Percentiles rank a stretch among this genome's conserved stretches.
These are phyloP conservation scores for Metopia argyrocephala DNA, from an alignment of 2,888 invertebrate species.

Conservation along the genomic window DNA sequence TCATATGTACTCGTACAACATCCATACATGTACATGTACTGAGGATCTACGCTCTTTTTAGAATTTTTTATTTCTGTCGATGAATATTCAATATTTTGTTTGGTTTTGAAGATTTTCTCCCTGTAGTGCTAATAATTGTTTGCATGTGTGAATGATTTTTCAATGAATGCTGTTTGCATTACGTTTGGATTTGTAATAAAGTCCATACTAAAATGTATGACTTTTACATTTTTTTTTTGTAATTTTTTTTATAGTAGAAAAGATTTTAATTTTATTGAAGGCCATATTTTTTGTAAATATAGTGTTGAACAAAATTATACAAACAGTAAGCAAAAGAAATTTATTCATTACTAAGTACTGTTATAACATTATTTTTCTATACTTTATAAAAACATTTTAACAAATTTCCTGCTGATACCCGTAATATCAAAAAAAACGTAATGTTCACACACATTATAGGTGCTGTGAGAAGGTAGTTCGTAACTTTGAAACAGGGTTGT, in stretches of 20 bases:
- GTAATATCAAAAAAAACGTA: too few species aligned
- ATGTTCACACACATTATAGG: too few species aligned
- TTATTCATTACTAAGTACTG: too few species aligned
- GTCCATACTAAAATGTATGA: constrained; percentile 52
- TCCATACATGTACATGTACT: background rate
- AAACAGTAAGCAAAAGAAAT: too few species aligned
- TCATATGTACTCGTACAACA: background rate
- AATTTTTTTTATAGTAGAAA: constrained; percentile 11
- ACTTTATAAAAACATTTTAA: too few species aligned
- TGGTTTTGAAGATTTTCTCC: background rate
- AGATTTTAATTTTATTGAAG: constrained; percentile 14
- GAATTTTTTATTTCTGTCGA: background rate
- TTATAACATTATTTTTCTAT: too few species aligned
- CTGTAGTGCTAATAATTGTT: background rate
- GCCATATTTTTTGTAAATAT: constrained; percentile 10
- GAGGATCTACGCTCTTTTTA: background rate
- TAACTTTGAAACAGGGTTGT: too few species aligned
- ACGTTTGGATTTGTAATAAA: constrained; percentile 49
- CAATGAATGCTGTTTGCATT: constrained; percentile 32
- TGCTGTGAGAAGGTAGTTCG: too few species aligned
- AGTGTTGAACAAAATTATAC: too few species aligned
- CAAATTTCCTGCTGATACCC: too few species aligned
- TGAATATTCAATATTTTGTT: background rate
- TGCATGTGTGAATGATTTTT: constrained; percentile 16
- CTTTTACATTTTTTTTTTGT: constrained; percentile 4